A percentile compares a stretch with the other conserved stretches of the same genome.
phyloP scores from a whole-genome alignment of 2,797 vertebrate genomes.

The Leptatherina wallacei region DNA sequence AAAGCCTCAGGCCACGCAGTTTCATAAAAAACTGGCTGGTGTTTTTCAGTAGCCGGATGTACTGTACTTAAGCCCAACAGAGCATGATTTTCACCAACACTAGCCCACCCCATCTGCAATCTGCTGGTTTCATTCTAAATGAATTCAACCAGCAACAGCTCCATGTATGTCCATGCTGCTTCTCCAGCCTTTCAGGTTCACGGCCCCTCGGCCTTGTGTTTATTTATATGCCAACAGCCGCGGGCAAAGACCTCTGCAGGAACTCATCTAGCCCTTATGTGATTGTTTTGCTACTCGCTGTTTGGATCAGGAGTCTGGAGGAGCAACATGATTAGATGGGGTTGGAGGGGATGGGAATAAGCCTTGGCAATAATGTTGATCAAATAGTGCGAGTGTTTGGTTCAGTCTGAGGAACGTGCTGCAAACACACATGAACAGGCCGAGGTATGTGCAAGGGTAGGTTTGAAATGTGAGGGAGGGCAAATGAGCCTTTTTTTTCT shows the following conservation, averaged over 20 bases:
- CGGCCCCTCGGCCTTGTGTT: slow-evolving; percentile 37
- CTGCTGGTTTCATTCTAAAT: slow-evolving; percentile 29
- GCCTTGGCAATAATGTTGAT: neutral
- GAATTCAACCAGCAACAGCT: slow-evolving; percentile 52
- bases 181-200: slow-evolving; percentile 47
- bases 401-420: neutral
- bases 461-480: neutral
- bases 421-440: neutral
- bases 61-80: slow-evolving; percentile 41
- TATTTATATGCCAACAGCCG: slow-evolving; percentile 43
- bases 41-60: slow-evolving; percentile 38
- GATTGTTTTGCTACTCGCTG: neutral
- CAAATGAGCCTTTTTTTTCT: neutral
- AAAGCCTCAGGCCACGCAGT: slow-evolving; percentile 43
- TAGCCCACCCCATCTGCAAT: slow-evolving; percentile 7
- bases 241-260: slow-evolving; percentile 38
- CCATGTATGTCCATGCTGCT: slow-evolving; percentile 73
- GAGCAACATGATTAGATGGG: neutral
- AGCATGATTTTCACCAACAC: slow-evolving; percentile 43
- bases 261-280: slow-evolving; percentile 40
- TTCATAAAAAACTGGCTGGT: slow-evolving; percentile 54
- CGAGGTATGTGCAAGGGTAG: neutral
- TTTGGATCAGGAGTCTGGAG: neutral
- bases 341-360: neutral
- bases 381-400: neutral